Base-by-base conservation (phyloP, 2,113 vertebrate genomes). In the Vulpes ferrilata region DNA sequence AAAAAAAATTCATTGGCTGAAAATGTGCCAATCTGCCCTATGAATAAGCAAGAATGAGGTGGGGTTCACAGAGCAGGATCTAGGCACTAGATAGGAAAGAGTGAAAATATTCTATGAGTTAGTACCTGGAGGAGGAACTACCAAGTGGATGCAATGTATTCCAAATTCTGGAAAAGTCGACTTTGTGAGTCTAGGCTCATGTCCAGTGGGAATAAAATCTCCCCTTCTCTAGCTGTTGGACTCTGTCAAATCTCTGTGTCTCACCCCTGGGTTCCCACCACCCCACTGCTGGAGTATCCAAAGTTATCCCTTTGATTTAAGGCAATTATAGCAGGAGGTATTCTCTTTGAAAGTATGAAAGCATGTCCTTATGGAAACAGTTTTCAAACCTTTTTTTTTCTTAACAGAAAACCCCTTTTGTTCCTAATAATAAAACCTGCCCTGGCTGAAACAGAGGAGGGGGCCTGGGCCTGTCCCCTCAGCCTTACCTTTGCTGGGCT, bases 261-360 rank as follows among this genome's bases (percentile, higher is more conserved):
- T 19, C 11, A 0, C 32, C 43, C 12, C 7, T 25, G 25, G 25
- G 0, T 27, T 53, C n/a, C 38, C 27, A 27, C 17, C 17, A 3
- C 7, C 30, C 30, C 32, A 6, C 10, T 4, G 22, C 71, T n/a
- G 51, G 48, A 25, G 43, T 17, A 43, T 78, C 74, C 73, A 20
- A 30, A 53, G 13, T 38, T 85, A 30, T 12, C 30, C 10, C 60
- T 76, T 78, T 16, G 64, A 55, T 69, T 78, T 92, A 97, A 93
- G 27, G 30, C 38, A 91, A 32, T 53, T 3, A 35, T 0, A 51
- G 30, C 20, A 9, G 2, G 0, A 89, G 35, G 3, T 51, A 38
- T 93, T 94, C 86, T 91, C 86, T 93, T 85, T 86, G 43, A 93
- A 95, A 82, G 88, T 69, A 32, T 11, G 17, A 93, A 17, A 88